Evolutionary conservation across 2,888 invertebrate species (phyloP).

Genomic region (Agapostemon virescens): DNA sequence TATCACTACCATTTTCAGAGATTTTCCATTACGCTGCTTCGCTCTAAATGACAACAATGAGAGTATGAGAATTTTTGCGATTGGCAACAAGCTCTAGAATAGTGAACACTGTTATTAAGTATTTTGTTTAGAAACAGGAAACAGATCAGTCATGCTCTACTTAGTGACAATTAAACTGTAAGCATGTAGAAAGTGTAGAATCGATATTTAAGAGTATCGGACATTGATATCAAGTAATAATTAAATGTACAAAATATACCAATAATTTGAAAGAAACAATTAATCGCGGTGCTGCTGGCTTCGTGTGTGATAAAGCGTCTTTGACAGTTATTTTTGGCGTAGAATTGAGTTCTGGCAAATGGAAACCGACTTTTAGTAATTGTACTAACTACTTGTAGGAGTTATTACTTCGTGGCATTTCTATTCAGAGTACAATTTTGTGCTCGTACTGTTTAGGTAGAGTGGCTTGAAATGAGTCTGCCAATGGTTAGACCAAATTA

Average conservation of each 20-base stretch:
- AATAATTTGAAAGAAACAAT: neutral
- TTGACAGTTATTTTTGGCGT: neutral
- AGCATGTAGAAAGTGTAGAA: neutral
- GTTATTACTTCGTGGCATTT: neutral
- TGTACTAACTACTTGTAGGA: neutral
- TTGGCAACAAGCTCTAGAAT: too few species aligned
- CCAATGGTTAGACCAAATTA: slow-evolving; percentile 7
- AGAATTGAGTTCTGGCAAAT: neutral
- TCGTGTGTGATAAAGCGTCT: neutral
- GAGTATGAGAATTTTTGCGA: too few species aligned
- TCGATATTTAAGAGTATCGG: neutral
- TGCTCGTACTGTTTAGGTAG: slow-evolving; percentile 20
- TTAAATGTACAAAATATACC: neutral
- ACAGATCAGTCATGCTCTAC: too few species aligned
- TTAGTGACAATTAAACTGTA: neutral
- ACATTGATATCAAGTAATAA: neutral
- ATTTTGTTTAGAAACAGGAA: too few species aligned
- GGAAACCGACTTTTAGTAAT: neutral
- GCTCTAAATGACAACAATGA: too few species aligned
- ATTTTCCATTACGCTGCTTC: too few species aligned
- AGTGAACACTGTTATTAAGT: too few species aligned
- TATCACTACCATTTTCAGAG: too few species aligned
- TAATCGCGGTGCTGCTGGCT: too few species aligned
- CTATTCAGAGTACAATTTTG: neutral
- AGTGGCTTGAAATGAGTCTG: slow-evolving; percentile 13